phyloP scores from a whole-genome alignment of 1,140 invertebrate genomes.

The Anoplolepis gracilipes region DNA sequence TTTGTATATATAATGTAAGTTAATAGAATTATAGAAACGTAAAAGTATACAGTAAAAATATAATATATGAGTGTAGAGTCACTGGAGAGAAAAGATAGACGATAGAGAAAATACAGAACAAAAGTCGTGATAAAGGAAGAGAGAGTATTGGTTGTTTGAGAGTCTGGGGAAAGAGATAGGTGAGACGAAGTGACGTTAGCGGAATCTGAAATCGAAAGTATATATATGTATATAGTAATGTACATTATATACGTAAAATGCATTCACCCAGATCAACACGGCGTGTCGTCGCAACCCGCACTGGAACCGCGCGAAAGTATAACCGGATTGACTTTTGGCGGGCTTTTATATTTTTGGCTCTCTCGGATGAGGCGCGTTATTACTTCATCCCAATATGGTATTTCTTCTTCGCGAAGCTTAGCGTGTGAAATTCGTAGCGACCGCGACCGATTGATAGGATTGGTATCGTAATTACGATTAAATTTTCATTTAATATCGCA shows the following conservation, averaged over 20 bases:
- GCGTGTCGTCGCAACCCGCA: conserved; percentile 77
- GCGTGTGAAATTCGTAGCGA: conserved; percentile 56
- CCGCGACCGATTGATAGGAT: conserved; percentile 25
- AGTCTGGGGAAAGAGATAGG: conserved; percentile 63
- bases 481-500: background rate
- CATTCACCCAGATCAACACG: conserved; percentile 65
- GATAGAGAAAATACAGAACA: conserved; percentile 51
- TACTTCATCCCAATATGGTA: conserved; percentile 67
- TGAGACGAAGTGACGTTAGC: conserved; percentile 76
- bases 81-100: conserved; percentile 54
- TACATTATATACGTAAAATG: conserved; percentile 34
- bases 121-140: conserved; percentile 52
- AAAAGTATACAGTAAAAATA: conserved; percentile 32
- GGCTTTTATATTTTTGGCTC: conserved; percentile 86
- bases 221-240: conserved; percentile 63
- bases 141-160: conserved; percentile 44
- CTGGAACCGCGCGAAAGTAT: conserved; percentile 74
- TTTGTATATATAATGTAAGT: conserved; percentile 62
- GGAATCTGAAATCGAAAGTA: conserved; percentile 82
- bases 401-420: conserved; percentile 58
- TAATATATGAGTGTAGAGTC: conserved; percentile 55
- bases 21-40: conserved; percentile 42
- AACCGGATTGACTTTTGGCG: conserved; percentile 82
- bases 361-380: conserved; percentile 68
- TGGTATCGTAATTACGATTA: background rate